Conservation (phyloP, 1,140 invertebrate species). For the Proctacanthus coquilletti region DNA sequence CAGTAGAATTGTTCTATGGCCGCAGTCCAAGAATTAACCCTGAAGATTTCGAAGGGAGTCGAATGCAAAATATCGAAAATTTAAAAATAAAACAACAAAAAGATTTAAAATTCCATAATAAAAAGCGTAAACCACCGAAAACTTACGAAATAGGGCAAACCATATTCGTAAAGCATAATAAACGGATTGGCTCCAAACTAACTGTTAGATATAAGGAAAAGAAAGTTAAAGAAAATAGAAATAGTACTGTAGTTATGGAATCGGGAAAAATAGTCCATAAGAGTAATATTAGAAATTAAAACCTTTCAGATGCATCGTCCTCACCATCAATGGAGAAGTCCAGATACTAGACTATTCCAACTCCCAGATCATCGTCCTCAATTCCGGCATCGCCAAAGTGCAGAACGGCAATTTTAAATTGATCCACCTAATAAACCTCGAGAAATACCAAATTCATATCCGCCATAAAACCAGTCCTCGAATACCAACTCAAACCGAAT, state of each 20-base stretch:
- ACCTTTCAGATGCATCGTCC: conserved; percentile 7
- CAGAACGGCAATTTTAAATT: background rate
- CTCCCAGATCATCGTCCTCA: background rate
- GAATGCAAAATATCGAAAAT: conserved; percentile 3
- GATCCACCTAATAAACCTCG: background rate
- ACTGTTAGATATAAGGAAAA: no score
- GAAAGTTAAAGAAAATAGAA: no score
- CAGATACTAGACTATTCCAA: background rate
- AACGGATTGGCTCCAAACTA: conserved; percentile 4
- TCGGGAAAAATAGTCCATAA: no score
- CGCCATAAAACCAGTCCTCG: background rate
- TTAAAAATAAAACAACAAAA: conserved; percentile 3
- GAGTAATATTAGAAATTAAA: background rate
- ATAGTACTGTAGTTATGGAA: no score
- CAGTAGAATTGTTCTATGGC: conserved; percentile 4
- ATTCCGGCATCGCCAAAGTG: background rate
- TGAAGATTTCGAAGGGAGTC: background rate
- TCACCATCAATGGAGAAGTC: no score
- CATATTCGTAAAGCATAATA: conserved; percentile 6
- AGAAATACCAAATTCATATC: background rate
- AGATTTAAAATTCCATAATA: conserved; percentile 5
- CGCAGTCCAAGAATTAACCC: background rate
- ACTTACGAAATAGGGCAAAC: conserved; percentile 1
- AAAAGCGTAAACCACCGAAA: conserved; percentile 1
- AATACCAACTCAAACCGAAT: background rate